Conservation (phyloP, 1,140 invertebrate species). For the Ostrea denselamellosa region DNA sequence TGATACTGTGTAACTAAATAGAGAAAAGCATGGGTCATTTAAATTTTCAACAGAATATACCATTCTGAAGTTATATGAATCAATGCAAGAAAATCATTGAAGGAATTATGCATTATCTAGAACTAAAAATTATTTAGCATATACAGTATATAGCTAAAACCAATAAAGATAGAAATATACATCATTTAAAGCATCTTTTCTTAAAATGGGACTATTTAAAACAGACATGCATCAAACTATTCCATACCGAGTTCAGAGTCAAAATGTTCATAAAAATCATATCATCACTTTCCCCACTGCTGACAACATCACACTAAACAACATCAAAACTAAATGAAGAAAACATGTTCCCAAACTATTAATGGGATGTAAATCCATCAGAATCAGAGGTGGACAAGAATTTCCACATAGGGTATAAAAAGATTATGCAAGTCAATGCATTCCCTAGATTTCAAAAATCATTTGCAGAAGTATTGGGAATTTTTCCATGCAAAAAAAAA, state of each 20-base stretch:
- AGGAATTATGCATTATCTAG: neutral
- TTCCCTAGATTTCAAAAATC: neutral
- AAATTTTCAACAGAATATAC: neutral
- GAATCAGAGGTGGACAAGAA: neutral
- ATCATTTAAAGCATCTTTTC: too few species aligned
- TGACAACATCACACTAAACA: too few species aligned
- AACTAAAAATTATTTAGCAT: neutral
- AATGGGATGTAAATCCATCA: too few species aligned
- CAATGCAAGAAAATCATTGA: neutral
- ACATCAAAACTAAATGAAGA: too few species aligned
- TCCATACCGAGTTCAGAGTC: too few species aligned
- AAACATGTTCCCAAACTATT: too few species aligned
- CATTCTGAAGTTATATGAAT: too few species aligned
- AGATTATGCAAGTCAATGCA: neutral
- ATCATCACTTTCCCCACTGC: too few species aligned
- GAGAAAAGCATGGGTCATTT: neutral
- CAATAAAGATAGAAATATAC: too few species aligned
- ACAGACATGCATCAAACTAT: too few species aligned
- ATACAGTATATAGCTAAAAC: neutral
- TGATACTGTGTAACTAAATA: constrained; percentile 3
- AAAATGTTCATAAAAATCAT: too few species aligned
- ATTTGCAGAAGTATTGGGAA: neutral
- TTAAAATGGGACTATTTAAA: too few species aligned
- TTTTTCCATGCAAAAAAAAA: neutral
- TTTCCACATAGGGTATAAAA: neutral